Percentiles rank a stretch among this genome's conserved stretches.
phyloP scores from a whole-genome alignment of 1,140 invertebrate genomes.

The Lordiphosa clarofinis region DNA sequence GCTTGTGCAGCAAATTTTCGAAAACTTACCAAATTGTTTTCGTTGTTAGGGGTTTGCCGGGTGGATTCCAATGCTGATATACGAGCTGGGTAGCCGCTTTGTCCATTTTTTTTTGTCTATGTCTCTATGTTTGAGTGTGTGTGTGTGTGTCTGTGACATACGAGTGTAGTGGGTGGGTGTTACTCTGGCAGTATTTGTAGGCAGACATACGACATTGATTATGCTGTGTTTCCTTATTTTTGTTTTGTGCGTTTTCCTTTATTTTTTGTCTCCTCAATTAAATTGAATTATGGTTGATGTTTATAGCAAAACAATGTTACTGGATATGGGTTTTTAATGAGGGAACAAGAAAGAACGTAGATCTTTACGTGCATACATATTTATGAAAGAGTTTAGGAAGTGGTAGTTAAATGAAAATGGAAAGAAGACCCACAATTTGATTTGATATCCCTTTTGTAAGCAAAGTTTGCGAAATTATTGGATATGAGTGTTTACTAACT shows the following conservation, averaged over 20 bases:
- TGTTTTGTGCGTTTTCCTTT: slow-evolving; percentile 24
- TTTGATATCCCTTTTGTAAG: too few species aligned
- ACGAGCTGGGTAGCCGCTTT: slow-evolving; percentile 37
- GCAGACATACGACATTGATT: slow-evolving; percentile 70
- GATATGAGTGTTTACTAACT: too few species aligned
- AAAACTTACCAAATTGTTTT: slow-evolving; percentile 78
- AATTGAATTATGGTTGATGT: slow-evolving; percentile 75
- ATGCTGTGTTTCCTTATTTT: slow-evolving; percentile 57
- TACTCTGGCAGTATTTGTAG: slow-evolving; percentile 22
- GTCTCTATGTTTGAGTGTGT: slow-evolving; percentile 29
- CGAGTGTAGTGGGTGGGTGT: slow-evolving; percentile 27
- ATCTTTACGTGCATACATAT: too few species aligned
- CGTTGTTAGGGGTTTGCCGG: slow-evolving; percentile 70
- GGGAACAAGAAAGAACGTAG: too few species aligned
- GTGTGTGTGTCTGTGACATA: slow-evolving; percentile 35
- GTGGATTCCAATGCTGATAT: slow-evolving; percentile 77
- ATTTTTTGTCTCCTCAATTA: slow-evolving; percentile 36
- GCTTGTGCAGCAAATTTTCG: slow-evolving; percentile 66
- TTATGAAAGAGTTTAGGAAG: slow-evolving; percentile 34
- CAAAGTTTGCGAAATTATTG: too few species aligned
- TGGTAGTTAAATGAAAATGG: too few species aligned
- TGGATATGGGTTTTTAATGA: slow-evolving; percentile 63
- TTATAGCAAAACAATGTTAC: slow-evolving; percentile 71
- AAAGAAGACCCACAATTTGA: too few species aligned
- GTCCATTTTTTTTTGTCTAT: slow-evolving; percentile 36